These are phyloP conservation scores for Torymus texanus DNA, from an alignment of 2,888 invertebrate species.

Conservation along the genomic window DNA sequence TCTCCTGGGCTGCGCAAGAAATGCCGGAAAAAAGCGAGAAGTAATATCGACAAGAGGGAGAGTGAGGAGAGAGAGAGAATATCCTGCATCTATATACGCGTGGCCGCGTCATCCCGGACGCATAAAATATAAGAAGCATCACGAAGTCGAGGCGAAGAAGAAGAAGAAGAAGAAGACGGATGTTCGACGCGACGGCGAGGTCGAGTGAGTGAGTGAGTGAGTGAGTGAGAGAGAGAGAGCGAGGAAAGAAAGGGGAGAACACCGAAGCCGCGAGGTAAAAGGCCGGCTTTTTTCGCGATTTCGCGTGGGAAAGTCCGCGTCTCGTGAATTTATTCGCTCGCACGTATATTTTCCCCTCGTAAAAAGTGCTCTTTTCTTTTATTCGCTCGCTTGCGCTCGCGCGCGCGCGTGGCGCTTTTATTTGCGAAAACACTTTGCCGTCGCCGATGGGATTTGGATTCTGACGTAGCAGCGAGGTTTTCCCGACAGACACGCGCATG, in stretches of 20 bases:
- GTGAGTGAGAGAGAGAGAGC: not conserved
- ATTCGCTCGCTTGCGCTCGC: too few species aligned
- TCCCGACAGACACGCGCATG: too few species aligned
- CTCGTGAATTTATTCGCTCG: conserved; percentile 28
- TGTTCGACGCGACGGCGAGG: not conserved
- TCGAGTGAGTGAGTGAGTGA: not conserved
- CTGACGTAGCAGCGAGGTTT: too few species aligned
- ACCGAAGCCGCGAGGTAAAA: not conserved
- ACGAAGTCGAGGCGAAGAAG: not conserved
- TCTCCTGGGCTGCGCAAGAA: too few species aligned
- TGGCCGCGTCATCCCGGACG: too few species aligned
- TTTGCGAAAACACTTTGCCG: too few species aligned
- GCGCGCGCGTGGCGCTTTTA: too few species aligned
- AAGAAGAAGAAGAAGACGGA: not conserved
- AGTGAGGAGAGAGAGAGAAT: too few species aligned
- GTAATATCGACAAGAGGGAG: too few species aligned
- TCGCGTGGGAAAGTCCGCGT: conserved; percentile 37
- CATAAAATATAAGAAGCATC: not conserved
- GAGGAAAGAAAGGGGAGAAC: not conserved
- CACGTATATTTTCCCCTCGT: not conserved
- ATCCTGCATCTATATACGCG: too few species aligned
- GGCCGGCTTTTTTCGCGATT: not conserved
- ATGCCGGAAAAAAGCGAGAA: too few species aligned
- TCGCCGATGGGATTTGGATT: too few species aligned
- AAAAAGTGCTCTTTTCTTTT: not conserved